Evolutionary conservation across 2,113 vertebrate genomes (phyloP).

Genomic region (Thamnaconus septentrionalis): DNA sequence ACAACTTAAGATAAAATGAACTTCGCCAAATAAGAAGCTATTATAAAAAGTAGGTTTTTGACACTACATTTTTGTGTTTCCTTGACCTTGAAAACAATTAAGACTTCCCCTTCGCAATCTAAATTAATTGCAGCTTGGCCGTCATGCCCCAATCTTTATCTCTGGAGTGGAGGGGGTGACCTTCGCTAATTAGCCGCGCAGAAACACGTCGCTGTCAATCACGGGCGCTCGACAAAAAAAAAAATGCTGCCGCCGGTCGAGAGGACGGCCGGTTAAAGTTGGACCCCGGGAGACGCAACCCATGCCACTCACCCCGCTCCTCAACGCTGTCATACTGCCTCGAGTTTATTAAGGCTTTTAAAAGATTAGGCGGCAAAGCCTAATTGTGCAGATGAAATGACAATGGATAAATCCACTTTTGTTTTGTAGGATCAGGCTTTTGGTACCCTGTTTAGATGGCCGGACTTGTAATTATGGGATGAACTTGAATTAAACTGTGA

Average conservation of each 20-base stretch:
- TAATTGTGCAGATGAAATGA: conserved; percentile 5
- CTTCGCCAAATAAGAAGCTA: neutral
- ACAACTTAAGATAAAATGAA: too few relatives aligned
- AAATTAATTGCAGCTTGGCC: conserved; percentile 64
- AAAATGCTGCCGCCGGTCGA: conserved; percentile 32
- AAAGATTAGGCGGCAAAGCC: conserved; percentile 26
- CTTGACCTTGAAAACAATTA: conserved; percentile 71
- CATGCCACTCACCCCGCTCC: conserved; percentile 9
- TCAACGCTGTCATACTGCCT: conserved; percentile 20
- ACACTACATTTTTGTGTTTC: conserved; percentile 20
- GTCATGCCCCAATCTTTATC: conserved; percentile 62
- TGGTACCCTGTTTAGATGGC: conserved; percentile 7
- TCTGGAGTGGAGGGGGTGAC: conserved; percentile 4
- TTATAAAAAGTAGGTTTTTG: conserved; percentile 12
- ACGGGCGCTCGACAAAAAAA: conserved; percentile 41
- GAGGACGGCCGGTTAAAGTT: conserved; percentile 33
- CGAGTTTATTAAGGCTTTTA: conserved; percentile 22
- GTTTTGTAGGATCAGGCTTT: conserved; percentile 21
- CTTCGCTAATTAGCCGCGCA: conserved; percentile 61
- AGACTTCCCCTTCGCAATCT: conserved; percentile 48
- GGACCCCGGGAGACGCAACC: conserved; percentile 35
- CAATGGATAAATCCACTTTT: conserved; percentile 31
- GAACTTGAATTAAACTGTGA: conserved; percentile 7
- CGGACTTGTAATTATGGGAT: conserved; percentile 10
- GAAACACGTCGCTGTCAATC: conserved; percentile 64